Evolutionary conservation across 2,113 vertebrate species (phyloP), one percentile per base, ranked within the genome.

Genomic region (Myotis lucifugus): DNA sequence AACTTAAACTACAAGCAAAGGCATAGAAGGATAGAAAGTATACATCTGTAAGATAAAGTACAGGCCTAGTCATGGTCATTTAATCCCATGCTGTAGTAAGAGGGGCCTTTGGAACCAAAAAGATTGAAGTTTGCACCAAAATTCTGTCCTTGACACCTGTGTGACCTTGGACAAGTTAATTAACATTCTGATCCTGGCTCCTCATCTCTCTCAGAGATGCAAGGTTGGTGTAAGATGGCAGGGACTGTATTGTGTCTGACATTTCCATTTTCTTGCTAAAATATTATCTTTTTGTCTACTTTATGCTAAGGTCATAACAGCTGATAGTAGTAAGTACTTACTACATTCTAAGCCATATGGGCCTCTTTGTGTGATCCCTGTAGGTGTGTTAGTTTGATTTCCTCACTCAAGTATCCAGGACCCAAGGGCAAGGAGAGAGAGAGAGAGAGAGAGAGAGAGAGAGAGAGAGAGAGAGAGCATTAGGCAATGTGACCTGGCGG

Each of bases 1-100:
- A 91, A 94, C 59, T 87, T 46, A 85, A 59, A 15, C 32, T 84
- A 79, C 8, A 74, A 77, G 66, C 5, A 10, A 94, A 96, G 74
- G 8, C 85, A 34, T 61, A 82, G n/a, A 18, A 32, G 29, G 27
- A 66, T 66, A 32, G 27, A 66, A 91, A 64, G 40, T 42, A 25
- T 3, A 32, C 2, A 21, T 9, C 56, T 73, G 0, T 73, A 78
- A 93, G 34, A 32, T 66, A 61, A 88, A 84, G 11, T 34, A 25
- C 17, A 64, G 34, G 12, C 40, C 56, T 79, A 32, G 8, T 61
- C 7, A 0, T 17, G 18, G 27, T 70, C 12, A 13, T 74, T 87
- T 90, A 59, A 72, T 74, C 50, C 29, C 5, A 34, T 3, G 0
- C 17, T 56, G 1, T 46, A 56, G 34, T 29, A 52, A n/a, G 18